Evolutionary conservation across 1,140 invertebrate species (phyloP).

Genomic region (Rhagoletis pomonella): DNA sequence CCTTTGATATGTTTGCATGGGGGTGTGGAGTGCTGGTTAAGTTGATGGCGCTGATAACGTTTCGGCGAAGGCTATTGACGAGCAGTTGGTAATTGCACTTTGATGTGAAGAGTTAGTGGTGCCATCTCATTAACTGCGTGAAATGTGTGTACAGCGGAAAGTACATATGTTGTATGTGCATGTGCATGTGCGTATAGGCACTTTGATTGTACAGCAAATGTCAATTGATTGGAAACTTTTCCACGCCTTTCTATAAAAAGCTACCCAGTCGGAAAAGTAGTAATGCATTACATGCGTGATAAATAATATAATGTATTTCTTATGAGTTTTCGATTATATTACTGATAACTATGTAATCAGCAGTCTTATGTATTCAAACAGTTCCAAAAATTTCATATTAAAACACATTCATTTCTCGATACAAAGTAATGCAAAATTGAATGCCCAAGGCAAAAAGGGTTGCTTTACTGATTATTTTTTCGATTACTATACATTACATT

Average conservation of each 20-base stretch:
- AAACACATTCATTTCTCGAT: too few relatives aligned
- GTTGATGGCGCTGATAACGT: conserved; percentile 34
- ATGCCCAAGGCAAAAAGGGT: too few relatives aligned
- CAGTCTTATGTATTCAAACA: too few relatives aligned
- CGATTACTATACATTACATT: too few relatives aligned
- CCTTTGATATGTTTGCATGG: background rate
- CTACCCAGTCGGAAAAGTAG: background rate
- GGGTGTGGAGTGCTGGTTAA: background rate
- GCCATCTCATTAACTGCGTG: conserved; percentile 38
- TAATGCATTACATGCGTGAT: too few relatives aligned
- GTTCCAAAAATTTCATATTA: too few relatives aligned
- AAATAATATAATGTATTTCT: too few relatives aligned
- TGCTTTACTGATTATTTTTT: too few relatives aligned
- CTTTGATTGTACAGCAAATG: background rate
- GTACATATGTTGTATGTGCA: background rate
- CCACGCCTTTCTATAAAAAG: conserved; percentile 7
- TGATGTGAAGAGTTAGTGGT: conserved; percentile 45
- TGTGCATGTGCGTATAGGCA: background rate
- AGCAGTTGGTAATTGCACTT: conserved; percentile 46
- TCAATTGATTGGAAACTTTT: conserved; percentile 45
- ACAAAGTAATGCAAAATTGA: too few relatives aligned
- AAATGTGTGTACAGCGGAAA: background rate
- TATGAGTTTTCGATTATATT: too few relatives aligned
- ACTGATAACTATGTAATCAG: too few relatives aligned
- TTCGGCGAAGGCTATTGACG: conserved; percentile 35